These are phyloP conservation scores for Cerastoderma edule DNA, from an alignment of 2,888 invertebrate species.

Conservation along the genomic window DNA sequence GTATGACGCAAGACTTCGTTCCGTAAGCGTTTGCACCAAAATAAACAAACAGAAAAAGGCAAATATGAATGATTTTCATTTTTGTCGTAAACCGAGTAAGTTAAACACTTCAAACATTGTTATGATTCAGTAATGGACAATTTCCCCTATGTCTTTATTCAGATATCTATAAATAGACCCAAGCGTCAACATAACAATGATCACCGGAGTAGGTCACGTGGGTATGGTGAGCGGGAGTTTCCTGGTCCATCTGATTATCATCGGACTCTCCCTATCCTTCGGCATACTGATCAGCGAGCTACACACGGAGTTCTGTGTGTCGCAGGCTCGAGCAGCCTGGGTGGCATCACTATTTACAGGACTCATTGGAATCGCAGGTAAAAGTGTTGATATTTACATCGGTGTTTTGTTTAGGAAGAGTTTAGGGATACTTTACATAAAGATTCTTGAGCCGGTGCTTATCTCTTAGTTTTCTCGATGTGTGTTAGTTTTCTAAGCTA, in stretches of 20 bases:
- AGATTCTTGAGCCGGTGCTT: background rate
- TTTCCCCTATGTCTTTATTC: no score
- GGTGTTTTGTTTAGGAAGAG: background rate
- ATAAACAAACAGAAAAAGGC: no score
- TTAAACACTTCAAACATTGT: no score
- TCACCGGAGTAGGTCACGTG: background rate
- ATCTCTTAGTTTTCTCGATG: background rate
- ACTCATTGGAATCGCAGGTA: constrained; percentile 1
- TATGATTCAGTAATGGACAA: no score
- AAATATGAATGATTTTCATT: no score
- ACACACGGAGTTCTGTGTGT: constrained; percentile 2
- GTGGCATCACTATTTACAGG: constrained; percentile 12
- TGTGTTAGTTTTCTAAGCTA: background rate
- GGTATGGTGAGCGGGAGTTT: constrained; percentile 2
- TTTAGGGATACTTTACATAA: background rate
- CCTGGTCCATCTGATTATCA: background rate
- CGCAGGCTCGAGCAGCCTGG: constrained; percentile 5
- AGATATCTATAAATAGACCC: no score
- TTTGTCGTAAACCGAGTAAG: no score
- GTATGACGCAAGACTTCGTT: no score
- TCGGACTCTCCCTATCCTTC: constrained; percentile 4
- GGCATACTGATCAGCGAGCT: constrained; percentile 11
- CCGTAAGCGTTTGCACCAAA: no score
- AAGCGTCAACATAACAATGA: no score
- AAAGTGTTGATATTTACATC: background rate